Percentiles rank a stretch among this genome's conserved stretches.
Evolutionary conservation across 1,140 invertebrate species (phyloP).

Genomic region (Littorina saxatilis): DNA sequence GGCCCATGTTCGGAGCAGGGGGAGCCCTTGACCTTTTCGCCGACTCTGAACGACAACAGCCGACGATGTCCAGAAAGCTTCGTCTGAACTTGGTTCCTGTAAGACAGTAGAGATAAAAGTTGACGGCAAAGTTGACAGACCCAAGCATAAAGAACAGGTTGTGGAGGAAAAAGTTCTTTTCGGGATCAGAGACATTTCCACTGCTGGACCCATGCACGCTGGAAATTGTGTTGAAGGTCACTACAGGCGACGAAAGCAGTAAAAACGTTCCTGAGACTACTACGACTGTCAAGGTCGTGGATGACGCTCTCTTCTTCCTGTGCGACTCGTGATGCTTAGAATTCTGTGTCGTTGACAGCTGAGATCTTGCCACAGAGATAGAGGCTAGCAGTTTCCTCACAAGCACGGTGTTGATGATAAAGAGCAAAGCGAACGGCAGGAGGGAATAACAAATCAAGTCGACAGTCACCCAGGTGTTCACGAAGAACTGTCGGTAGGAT

Average conservation of each 20-base stretch:
- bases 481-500: slow-evolving; percentile 35
- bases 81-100: slow-evolving; percentile 16
- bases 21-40: no score
- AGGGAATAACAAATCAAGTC: slow-evolving; percentile 38
- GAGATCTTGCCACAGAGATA: not conserved
- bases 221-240: not conserved
- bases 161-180: not conserved
- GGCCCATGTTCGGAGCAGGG: no score
- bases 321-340: not conserved
- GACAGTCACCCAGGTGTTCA: slow-evolving; percentile 44
- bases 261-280: slow-evolving; percentile 51
- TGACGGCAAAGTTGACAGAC: not conserved
- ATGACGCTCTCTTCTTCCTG: slow-evolving; percentile 28
- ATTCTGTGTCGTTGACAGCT: not conserved
- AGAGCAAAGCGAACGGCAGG: not conserved
- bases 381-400: not conserved
- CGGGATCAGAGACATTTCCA: no score
- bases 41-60: not conserved
- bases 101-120: slow-evolving; percentile 32
- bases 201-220: not conserved
- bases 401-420: slow-evolving; percentile 6
- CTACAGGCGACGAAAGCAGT: slow-evolving; percentile 42
- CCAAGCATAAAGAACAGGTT: not conserved
- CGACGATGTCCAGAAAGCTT: not conserved
- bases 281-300: slow-evolving; percentile 46